Percentiles rank a stretch among this genome's conserved stretches.
Conservation (phyloP, 30 jellyfish, hydroid and myxozoan genomes). For the Cassiopea andromeda region DNA sequence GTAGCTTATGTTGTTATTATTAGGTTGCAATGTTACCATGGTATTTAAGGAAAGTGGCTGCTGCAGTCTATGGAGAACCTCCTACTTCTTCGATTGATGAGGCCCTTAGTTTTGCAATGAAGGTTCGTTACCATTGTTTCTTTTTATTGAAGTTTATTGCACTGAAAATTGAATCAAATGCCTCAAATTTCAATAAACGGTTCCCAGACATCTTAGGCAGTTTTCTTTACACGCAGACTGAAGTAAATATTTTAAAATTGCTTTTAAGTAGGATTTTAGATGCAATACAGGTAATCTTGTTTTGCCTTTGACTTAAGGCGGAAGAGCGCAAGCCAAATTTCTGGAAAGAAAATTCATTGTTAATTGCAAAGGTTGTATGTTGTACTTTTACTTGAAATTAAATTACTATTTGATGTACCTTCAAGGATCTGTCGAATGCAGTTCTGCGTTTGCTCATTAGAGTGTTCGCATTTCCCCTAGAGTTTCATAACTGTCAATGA, state of each 20-base stretch:
- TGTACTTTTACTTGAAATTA: neutral
- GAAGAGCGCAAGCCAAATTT: constrained; percentile 88
- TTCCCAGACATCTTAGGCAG: too few relatives aligned
- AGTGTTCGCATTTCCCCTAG: neutral
- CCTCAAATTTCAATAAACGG: too few relatives aligned
- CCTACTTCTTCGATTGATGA: constrained; percentile 93
- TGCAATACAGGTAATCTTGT: too few relatives aligned
- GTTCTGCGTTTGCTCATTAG: too few relatives aligned
- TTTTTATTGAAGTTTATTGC: neutral
- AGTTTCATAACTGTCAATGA: neutral
- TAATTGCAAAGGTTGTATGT: constrained; percentile 79
- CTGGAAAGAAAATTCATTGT: constrained; percentile 80
- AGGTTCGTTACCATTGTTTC: constrained; percentile 48
- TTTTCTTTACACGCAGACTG: too few relatives aligned
- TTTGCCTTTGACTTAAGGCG: constrained; percentile 62
- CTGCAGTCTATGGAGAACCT: constrained; percentile 90
- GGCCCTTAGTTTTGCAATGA: constrained; percentile 81
- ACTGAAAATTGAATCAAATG: too few relatives aligned
- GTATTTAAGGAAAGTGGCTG: constrained; percentile 92
- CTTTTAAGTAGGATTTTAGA: too few relatives aligned
- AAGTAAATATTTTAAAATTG: too few relatives aligned
- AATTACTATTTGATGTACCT: neutral
- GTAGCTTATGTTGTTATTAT: neutral
- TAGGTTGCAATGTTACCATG: constrained; percentile 97
- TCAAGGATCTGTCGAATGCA: neutral